Base-by-base conservation (phyloP, 1,140 invertebrate species). In the Aethina tumida region DNA sequence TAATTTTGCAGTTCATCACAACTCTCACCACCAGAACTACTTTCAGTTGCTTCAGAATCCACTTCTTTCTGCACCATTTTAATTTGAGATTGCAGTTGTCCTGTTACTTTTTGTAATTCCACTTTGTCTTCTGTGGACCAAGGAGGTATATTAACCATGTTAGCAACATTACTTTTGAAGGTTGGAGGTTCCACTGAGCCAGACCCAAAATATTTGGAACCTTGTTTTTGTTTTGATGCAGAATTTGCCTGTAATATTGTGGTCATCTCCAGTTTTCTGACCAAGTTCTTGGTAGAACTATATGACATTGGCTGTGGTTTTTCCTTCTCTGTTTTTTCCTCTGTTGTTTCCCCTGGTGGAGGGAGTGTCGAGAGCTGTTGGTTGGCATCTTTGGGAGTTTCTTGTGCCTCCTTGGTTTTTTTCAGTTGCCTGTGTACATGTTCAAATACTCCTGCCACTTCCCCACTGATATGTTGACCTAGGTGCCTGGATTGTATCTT, bases 31-130 rank as follows among this genome's bases (percentile, higher is more conserved):
- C 89, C 91, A 20, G 90, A 94, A 55, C 88, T 93, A 33, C 87
- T 91, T 10, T 81, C 86, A 9, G 92, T 96, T 9, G 85, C 89
- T 68, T 96, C 91, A 10, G 89, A 92, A 65, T 95, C 91, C 28
- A 91, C 64, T 48, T 75, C 74, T 29, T 69, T 64, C 52, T 88
- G 77, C 27, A 88, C 69, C 37, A 82, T 65, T 17, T 73, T 67
- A 37, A 89, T 56, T 59, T 85, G 81, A 1, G 72, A 75, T 6
- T 74, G 63, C 25, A 90, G 63, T 12, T 77, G 70, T 20, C 82
- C 82, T 5, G 77, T 68, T 1, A 81, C 73, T 33, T 71, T 71
- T 40, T 79, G 71, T 21, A 84, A 52, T 43, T 65, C 75, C 46
- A 61, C 63, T 52, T 60, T 69, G 39, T 47, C 59, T 62, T 41